These are phyloP conservation scores for Chrysomallon squamiferum DNA, from an alignment of 1,140 invertebrate species.

Conservation along the genomic window DNA sequence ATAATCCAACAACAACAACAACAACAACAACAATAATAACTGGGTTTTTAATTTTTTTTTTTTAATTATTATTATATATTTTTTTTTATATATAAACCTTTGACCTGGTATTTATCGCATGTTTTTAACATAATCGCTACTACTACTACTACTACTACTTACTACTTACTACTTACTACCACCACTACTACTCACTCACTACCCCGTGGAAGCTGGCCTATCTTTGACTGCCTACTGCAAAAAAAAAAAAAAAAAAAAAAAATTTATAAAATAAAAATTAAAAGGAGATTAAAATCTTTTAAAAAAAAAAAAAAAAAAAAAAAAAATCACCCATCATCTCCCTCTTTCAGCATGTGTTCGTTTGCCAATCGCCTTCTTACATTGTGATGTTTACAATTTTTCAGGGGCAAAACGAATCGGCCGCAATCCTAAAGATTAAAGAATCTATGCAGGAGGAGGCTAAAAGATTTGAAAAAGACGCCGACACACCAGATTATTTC, in stretches of 20 bases:
- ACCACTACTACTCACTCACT: not conserved
- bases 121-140: slow-evolving; percentile 6
- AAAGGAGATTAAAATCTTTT: too few relatives aligned
- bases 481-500: slow-evolving; percentile 63
- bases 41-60: too few relatives aligned
- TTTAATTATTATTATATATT: too few relatives aligned
- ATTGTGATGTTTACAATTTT: slow-evolving; percentile 57
- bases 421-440: slow-evolving; percentile 99
- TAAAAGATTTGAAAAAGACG: slow-evolving; percentile 99
- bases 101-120: too few relatives aligned
- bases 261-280: too few relatives aligned
- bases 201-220: slow-evolving; percentile 5
- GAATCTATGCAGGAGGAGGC: slow-evolving; percentile 99
- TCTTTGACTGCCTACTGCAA: slow-evolving; percentile 3
- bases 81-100: too few relatives aligned
- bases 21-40: too few relatives aligned
- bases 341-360: slow-evolving; percentile 1
- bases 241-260: too few relatives aligned
- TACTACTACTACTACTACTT: too few relatives aligned
- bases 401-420: slow-evolving; percentile 96
- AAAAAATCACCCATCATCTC: not conserved
- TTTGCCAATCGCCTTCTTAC: not conserved
- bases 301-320: too few relatives aligned
- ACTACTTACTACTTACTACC: too few relatives aligned
- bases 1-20: too few relatives aligned